Percentiles rank a stretch among this genome's conserved stretches.
Evolutionary conservation across 2,888 invertebrate species (phyloP).

Genomic region (Kuschelorhynchus macadamiae): DNA sequence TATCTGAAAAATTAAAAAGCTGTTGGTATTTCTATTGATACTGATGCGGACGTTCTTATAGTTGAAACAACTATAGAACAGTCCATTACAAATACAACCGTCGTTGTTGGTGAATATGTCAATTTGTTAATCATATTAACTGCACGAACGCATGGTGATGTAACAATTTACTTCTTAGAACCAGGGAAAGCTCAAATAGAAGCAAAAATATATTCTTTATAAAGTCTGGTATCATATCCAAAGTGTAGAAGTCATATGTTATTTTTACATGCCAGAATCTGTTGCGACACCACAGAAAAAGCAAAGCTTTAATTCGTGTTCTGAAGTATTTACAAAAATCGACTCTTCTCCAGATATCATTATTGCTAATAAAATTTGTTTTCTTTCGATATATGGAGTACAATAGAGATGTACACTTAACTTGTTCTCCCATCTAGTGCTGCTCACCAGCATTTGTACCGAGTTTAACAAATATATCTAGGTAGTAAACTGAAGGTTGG

Average conservation of each 20-base stretch:
- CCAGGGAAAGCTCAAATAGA: slow-evolving; percentile 43
- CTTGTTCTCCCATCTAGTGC: too few relatives aligned
- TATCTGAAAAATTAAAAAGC: too few relatives aligned
- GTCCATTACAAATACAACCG: slow-evolving; percentile 45
- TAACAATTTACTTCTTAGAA: slow-evolving; percentile 51
- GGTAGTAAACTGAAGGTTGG: too few relatives aligned
- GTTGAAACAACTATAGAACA: slow-evolving; percentile 20
- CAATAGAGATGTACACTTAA: too few relatives aligned
- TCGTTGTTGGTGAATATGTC: slow-evolving; percentile 59
- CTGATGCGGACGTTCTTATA: slow-evolving; percentile 25
- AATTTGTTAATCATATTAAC: slow-evolving; percentile 56
- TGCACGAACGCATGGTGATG: slow-evolving; percentile 51
- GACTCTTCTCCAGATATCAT: too few relatives aligned
- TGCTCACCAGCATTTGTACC: too few relatives aligned
- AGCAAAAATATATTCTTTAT: slow-evolving; percentile 55
- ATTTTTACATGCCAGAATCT: slow-evolving; percentile 9
- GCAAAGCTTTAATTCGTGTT: too few relatives aligned
- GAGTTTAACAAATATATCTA: too few relatives aligned
- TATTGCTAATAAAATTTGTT: too few relatives aligned
- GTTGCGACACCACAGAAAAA: not conserved
- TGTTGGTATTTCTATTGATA: too few relatives aligned
- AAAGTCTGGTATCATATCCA: slow-evolving; percentile 48
- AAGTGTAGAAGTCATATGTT: slow-evolving; percentile 2
- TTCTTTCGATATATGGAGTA: too few relatives aligned
- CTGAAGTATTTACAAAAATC: too few relatives aligned